Evolutionary conservation across 2,113 vertebrate genomes (phyloP), one percentile per base, ranked within the genome.

Genomic region (Urocolius indicus): DNA sequence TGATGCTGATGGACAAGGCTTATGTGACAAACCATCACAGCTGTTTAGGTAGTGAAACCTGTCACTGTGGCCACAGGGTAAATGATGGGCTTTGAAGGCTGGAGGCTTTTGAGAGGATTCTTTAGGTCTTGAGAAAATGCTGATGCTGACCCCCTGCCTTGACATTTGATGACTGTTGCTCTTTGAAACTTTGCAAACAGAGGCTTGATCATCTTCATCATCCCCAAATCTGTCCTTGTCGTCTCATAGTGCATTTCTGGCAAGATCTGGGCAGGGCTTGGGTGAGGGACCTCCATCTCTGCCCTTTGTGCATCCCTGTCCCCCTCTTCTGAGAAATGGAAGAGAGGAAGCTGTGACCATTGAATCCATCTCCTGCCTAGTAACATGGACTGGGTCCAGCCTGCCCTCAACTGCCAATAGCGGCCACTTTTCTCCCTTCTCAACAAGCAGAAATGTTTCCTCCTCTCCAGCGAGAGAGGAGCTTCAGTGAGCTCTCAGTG

Each of bases 31-130:
- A 83, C 51, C 45, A 58, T 6, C 4, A 2, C 36, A 0, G 3
- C 63, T 85, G 51, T n/a, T 26, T 26, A n/a, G 26, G 5, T 9
- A 51, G 21, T 38, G 79, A 65, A 65, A 62, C 26, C 7, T 62
- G 32, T 38, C 6, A 3, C 13, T 1, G 34, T 34, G 15, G 5
- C 23, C 16, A 11, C 0, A 1, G 48, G 32, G 36, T 46, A 1
- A 3, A 8, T 34, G 45, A 14, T 49, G 48, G 34, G 18, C 15
- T 36, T 34, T 72, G 73, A 68, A 9, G 18, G 48, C 32, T 84
- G 43, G 21, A 21, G 23, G 26, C 24, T 88, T 92, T 48, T 72
- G 19, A 45, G 32, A 66, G 17, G 8, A n/a, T 63, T 93, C 26
- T 84, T 61, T 41, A 55, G 48, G 38, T 51, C 73, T 78, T 30